These are phyloP conservation scores for Margarornis squamiger DNA, from an alignment of 2,797 vertebrate species.

Conservation along the genomic window DNA sequence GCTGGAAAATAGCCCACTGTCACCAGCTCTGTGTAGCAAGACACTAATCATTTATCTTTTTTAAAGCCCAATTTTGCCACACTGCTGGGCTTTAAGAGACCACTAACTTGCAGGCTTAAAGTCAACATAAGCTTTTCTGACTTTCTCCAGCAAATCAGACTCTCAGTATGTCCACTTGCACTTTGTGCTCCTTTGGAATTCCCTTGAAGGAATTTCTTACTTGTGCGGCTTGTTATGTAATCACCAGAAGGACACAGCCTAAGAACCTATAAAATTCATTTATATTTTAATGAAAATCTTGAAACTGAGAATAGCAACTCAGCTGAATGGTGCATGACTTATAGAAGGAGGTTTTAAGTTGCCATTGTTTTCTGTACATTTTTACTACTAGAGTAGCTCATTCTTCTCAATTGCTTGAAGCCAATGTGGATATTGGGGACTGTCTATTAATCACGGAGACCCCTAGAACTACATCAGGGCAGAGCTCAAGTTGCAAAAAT, in stretches of 20 bases:
- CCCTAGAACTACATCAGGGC: background rate
- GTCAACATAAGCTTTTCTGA: background rate
- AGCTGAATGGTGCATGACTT: accelerated
- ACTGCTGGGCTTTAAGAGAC: background rate
- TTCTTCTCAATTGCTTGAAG: background rate
- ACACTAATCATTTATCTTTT: background rate
- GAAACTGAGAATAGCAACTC: background rate
- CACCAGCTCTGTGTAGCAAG: background rate
- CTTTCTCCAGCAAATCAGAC: background rate
- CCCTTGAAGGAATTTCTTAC: background rate
- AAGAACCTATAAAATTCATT: background rate
- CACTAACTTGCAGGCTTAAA: background rate
- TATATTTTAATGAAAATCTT: background rate
- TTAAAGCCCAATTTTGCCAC: background rate
- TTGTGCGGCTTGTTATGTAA: background rate
- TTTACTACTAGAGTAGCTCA: background rate
- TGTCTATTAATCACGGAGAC: background rate
- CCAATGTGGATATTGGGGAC: background rate
- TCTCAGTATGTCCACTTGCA: background rate
- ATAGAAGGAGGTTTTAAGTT: background rate
- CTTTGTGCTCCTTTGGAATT: background rate
- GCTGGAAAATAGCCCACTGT: background rate
- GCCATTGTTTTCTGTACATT: background rate
- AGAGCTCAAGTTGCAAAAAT: background rate
- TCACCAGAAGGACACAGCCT: background rate